Conservation (phyloP, 2,797 vertebrate species). For the Sebastes steindachneri region DNA sequence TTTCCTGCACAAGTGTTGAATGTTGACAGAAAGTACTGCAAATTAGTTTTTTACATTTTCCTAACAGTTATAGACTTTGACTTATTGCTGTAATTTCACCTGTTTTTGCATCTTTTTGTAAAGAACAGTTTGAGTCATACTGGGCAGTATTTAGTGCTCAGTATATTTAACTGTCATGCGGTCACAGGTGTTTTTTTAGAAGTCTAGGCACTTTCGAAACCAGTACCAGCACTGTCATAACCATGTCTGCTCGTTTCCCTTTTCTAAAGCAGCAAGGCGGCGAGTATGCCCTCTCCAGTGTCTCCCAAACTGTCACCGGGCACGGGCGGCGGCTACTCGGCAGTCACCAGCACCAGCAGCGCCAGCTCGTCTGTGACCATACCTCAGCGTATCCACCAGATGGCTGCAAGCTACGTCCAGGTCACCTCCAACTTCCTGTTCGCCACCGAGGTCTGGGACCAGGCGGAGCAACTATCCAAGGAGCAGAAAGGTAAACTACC, state of each 20-base stretch:
- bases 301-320: conserved; percentile 98
- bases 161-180: background rate
- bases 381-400: conserved; percentile 98
- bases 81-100: no score
- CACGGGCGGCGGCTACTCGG: conserved; percentile 91
- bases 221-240: background rate
- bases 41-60: background rate
- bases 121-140: background rate
- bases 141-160: background rate
- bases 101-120: background rate
- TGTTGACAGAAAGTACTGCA: background rate
- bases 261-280: conserved; percentile 88
- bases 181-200: background rate
- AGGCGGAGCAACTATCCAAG: conserved; percentile 96
- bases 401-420: conserved; percentile 99
- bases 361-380: conserved; percentile 95
- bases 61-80: background rate
- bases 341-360: conserved; percentile 90
- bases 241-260: background rate
- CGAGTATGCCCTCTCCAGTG: conserved; percentile 96
- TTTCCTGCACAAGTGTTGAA: background rate
- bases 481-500: conserved; percentile 91
- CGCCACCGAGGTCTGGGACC: conserved; percentile 99
- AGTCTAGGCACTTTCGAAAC: background rate
- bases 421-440: conserved; percentile 98